A percentile compares a stretch with the other conserved stretches of the same genome.
Evolutionary conservation across 2,888 invertebrate genomes (phyloP).

Genomic region (Mechanitis mazaeus): DNA sequence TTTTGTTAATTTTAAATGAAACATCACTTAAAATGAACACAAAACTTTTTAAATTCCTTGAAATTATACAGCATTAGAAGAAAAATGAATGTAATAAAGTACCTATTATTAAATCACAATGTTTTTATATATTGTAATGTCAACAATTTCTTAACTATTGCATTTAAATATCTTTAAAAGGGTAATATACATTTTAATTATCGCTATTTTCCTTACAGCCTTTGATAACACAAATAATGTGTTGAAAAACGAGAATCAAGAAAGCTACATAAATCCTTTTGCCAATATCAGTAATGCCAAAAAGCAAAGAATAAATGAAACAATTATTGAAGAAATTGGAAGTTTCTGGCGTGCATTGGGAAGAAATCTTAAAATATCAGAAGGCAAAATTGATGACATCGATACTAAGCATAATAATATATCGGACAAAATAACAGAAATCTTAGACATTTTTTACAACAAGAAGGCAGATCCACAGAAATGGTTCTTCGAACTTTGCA

Average conservation of each 20-base stretch:
- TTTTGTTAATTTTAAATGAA: too few relatives aligned
- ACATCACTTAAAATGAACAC: too few relatives aligned
- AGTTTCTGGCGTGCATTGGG: conserved; percentile 58
- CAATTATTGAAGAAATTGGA: conserved; percentile 55
- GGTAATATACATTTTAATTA: too few relatives aligned
- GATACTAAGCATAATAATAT: conserved; percentile 41
- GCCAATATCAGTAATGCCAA: conserved; percentile 42
- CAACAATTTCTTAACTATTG: neutral
- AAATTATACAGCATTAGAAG: too few relatives aligned
- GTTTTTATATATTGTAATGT: too few relatives aligned
- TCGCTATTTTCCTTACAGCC: conserved; percentile 31
- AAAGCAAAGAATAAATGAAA: conserved; percentile 49
- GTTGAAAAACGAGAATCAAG: conserved; percentile 27
- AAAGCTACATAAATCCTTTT: conserved; percentile 34
- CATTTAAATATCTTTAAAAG: too few relatives aligned
- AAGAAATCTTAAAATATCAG: conserved; percentile 54
- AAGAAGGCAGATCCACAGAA: conserved; percentile 49
- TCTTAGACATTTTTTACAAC: conserved; percentile 46
- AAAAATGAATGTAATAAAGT: too few relatives aligned
- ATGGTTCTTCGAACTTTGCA: conserved; percentile 59
- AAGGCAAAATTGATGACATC: conserved; percentile 57
- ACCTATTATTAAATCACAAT: too few relatives aligned
- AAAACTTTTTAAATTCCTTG: too few relatives aligned
- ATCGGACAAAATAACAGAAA: conserved; percentile 43
- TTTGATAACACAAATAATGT: conserved; percentile 29